Base-by-base conservation (phyloP, 2,888 invertebrate genomes). In the Hypsopygia costalis region DNA sequence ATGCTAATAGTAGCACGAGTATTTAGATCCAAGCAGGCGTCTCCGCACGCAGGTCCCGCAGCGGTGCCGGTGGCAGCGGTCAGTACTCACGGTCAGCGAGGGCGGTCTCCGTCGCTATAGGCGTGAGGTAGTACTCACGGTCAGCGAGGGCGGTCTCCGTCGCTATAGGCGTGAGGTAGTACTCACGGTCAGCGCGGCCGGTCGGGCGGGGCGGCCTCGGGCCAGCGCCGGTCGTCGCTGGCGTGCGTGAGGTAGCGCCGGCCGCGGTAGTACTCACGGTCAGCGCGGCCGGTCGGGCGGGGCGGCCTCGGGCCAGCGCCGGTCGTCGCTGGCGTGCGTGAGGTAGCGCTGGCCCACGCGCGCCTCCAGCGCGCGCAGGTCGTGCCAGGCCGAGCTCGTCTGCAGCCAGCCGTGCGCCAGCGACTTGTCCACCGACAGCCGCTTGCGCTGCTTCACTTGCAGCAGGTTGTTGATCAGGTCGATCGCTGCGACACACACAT, bases 401-500 rank as follows among this genome's bases (percentile, higher is more conserved):
- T 99, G 98, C 55, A 99, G 92, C 98, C 99, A 99, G 55, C 94
- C 92, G 82, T 99, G 99, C 61, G 93, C 92, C 50, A 98, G 91
- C 43, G 98, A 97, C 89, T 99, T 99, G 88, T 98, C 98, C 41
- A 98, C 98, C 0, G 98, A 97, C 69, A 94, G 97, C 12, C 98
- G 92, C 82, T 98, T 98, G 62, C 98, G 92, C 75, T 97, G 96
- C 82, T 97, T 97, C 52, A 97, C 99, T 94, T 99, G 98, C 46
- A 99, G 92, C 63, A 99, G 90, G 88, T 98, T 98, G 87, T 97
- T 98, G 69, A 99, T 99, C 61, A 99, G 91, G 88, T 99, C 98
- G 78, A 99, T 98, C 45, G 98, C 99, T 98, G 90, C n/a, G 36
- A 16, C 91, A 91, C 49, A 46, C 46, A 53, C 10, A 30, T 6